phyloP scores from a whole-genome alignment of 2,113 vertebrate species.

The Puffinus mauretanicus region DNA sequence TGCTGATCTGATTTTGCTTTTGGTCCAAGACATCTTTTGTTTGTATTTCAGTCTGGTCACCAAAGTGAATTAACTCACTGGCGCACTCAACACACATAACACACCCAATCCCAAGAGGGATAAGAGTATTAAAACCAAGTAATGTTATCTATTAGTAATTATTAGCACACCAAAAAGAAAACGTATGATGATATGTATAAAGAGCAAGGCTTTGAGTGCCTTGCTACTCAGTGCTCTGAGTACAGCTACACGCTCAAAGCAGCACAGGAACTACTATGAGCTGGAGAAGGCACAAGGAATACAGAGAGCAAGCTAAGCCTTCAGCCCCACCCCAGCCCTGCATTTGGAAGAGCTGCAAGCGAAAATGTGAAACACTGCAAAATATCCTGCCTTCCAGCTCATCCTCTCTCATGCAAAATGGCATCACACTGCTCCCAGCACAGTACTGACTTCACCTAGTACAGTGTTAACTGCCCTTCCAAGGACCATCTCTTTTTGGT shows the following conservation, averaged over 20 bases:
- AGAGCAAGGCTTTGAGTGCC: neutral
- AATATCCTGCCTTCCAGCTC: neutral
- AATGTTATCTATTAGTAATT: neutral
- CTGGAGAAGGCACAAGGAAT: neutral
- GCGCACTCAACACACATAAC: neutral
- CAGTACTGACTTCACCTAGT: neutral
- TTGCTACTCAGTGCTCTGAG: neutral
- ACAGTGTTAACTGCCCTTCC: neutral
- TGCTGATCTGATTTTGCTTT: slow-evolving; percentile 21
- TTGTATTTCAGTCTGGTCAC: neutral
- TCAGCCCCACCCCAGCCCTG: neutral
- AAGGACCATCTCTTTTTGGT: neutral
- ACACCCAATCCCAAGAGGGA: neutral
- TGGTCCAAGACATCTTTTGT: neutral
- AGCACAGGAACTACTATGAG: neutral
- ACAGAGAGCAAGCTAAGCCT: neutral
- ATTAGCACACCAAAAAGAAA: neutral
- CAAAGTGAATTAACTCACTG: neutral
- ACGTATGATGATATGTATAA: fast-evolving
- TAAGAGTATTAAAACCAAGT: neutral
- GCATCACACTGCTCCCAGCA: neutral
- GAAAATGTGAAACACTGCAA: neutral
- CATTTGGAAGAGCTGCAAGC: neutral
- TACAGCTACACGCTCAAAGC: neutral
- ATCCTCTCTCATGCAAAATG: neutral